Evolutionary conservation across 2,113 vertebrate genomes (phyloP).

Genomic region (Trachemys scripta): DNA sequence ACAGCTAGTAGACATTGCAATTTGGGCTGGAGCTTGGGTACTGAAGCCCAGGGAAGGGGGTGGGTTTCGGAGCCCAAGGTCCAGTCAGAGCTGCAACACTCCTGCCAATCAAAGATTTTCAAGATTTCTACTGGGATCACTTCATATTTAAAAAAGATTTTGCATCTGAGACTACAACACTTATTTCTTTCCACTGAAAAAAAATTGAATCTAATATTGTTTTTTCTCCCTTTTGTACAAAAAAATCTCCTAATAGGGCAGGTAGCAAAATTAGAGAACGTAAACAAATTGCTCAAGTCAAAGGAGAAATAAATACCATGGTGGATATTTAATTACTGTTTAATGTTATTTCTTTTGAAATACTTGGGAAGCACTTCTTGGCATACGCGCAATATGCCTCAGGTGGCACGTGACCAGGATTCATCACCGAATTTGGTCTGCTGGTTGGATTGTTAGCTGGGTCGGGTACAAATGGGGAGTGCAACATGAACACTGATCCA

Average conservation of each 20-base stretch:
- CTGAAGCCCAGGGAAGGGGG: background rate
- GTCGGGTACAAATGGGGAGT: no score
- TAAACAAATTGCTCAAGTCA: slow-evolving; percentile 22
- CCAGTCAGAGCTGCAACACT: background rate
- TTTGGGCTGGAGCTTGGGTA: background rate
- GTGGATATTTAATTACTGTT: slow-evolving; percentile 14
- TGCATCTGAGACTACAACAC: background rate
- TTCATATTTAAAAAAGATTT: slow-evolving; percentile 30
- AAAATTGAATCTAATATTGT: slow-evolving; percentile 26
- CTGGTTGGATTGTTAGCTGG: no score
- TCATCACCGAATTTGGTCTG: no score
- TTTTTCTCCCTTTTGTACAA: slow-evolving; percentile 9
- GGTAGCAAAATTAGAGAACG: slow-evolving; percentile 2
- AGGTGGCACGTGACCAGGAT: no score
- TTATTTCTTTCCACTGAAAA: slow-evolving; percentile 4
- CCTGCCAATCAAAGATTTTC: slow-evolving; percentile 16
- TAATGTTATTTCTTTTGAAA: background rate
- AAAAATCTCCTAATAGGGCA: background rate
- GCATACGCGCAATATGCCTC: no score
- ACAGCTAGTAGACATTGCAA: background rate
- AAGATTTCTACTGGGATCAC: slow-evolving; percentile 10
- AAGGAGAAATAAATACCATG: background rate
- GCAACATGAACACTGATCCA: no score
- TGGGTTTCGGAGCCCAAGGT: background rate
- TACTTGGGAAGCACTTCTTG: background rate